A percentile compares a stretch with the other conserved stretches of the same genome.
Conservation (phyloP, 2,113 vertebrate genomes). For the Indri indri region DNA sequence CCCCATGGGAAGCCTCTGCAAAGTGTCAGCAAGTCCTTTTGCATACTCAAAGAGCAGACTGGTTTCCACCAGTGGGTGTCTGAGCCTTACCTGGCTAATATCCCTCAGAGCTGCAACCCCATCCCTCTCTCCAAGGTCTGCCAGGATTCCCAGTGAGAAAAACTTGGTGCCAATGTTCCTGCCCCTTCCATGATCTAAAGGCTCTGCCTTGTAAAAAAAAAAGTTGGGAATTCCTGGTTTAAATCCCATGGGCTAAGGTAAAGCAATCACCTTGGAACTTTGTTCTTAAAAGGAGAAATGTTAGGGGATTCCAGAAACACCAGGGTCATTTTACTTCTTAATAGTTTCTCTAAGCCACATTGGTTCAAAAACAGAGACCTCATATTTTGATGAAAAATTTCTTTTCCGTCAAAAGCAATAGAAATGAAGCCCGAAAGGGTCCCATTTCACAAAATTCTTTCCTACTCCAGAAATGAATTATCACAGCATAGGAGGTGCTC, state of each 20-base stretch:
- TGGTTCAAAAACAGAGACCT: constrained; percentile 39
- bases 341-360: constrained; percentile 1
- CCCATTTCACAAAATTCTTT: background rate
- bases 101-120: background rate
- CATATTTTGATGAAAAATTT: background rate
- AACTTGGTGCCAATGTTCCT: background rate
- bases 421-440: background rate
- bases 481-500: background rate
- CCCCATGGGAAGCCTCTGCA: background rate
- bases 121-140: background rate
- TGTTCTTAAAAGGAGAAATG: background rate
- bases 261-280: background rate
- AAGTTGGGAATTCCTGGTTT: constrained; percentile 23
- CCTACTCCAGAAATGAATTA: background rate
- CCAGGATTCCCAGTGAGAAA: background rate
- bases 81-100: background rate
- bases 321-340: background rate
- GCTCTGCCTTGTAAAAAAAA: background rate
- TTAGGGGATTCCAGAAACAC: background rate
- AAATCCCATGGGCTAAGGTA: background rate
- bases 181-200: background rate
- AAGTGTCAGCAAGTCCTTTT: background rate
- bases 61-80: background rate
- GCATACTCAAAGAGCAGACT: background rate
- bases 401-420: constrained; percentile 30